Conservation (phyloP, 2,113 vertebrate genomes). For the Dromas ardeola region DNA sequence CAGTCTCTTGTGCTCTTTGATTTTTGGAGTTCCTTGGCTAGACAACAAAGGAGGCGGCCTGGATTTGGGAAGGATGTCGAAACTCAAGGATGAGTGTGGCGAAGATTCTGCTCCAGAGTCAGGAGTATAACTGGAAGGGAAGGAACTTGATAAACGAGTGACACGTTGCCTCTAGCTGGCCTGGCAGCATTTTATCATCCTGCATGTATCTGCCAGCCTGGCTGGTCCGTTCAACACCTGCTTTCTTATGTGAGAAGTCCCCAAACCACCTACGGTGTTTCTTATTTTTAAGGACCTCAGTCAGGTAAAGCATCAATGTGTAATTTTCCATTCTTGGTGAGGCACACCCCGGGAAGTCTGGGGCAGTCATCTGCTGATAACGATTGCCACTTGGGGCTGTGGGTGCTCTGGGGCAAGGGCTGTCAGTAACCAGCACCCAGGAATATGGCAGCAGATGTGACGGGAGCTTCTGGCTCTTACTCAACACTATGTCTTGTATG, state of each 20-base stretch:
- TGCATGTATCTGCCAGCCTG: not conserved
- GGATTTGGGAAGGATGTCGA: slow-evolving; percentile 7
- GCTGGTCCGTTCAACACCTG: not conserved
- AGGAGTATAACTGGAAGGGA: not conserved
- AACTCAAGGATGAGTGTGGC: not conserved
- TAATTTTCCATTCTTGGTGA: not conserved
- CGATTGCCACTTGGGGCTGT: not conserved
- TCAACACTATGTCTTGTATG: fast-evolving
- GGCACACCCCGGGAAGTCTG: not conserved
- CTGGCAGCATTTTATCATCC: slow-evolving; percentile 41
- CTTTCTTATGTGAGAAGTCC: slow-evolving; percentile 48
- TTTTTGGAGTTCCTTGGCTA: slow-evolving; percentile 19
- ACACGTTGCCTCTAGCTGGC: not conserved
- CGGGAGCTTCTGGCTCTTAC: not conserved
- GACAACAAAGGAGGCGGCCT: not conserved
- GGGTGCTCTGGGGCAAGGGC: not conserved
- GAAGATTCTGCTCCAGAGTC: not conserved
- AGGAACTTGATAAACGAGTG: slow-evolving; percentile 3
- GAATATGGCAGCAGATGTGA: not conserved
- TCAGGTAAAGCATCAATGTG: not conserved
- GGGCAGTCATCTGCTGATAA: not conserved
- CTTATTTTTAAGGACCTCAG: not conserved
- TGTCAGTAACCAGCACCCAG: not conserved
- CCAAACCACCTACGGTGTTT: not conserved
- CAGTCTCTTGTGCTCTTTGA: not conserved